Percentiles rank a stretch among this genome's conserved stretches.
Evolutionary conservation across 2,888 invertebrate genomes (phyloP).

Genomic region (Macrophya annulata): DNA sequence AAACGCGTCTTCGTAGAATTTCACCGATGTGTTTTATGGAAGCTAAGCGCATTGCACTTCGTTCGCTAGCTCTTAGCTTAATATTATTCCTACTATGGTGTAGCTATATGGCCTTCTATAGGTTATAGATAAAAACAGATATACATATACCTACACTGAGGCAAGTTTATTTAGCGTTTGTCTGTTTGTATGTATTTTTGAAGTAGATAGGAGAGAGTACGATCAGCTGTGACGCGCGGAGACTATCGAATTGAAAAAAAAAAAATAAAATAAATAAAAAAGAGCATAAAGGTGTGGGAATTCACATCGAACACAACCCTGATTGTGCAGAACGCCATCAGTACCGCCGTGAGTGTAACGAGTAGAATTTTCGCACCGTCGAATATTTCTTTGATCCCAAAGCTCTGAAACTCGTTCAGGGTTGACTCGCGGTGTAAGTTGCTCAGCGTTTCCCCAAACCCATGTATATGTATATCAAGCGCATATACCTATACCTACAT

Average conservation of each 20-base stretch:
- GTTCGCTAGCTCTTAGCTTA: not conserved
- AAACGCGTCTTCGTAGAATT: not conserved
- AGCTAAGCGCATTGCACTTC: conserved; percentile 9
- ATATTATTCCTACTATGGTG: no score
- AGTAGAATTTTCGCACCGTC: conserved; percentile 44
- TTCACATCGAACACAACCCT: not conserved
- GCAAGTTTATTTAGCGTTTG: no score
- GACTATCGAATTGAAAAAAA: conserved; percentile 2
- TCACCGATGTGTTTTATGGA: conserved; percentile 27
- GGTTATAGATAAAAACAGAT: no score
- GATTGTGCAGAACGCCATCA: conserved; percentile 12
- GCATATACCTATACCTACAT: not conserved
- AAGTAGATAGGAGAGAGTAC: no score
- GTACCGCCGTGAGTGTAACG: conserved; percentile 18
- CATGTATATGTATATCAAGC: not conserved
- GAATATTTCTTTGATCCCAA: conserved; percentile 44
- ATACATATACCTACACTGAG: no score
- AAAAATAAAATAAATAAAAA: not conserved
- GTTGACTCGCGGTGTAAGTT: conserved; percentile 41
- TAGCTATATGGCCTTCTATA: no score
- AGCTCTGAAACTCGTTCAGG: conserved; percentile 29
- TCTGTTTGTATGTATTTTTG: no score
- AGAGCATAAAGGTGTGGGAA: not conserved
- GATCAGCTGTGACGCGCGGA: not conserved
- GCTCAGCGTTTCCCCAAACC: conserved; percentile 23